Percentiles rank a stretch among this genome's conserved stretches.
Evolutionary conservation across 1,140 invertebrate species (phyloP).

Genomic region (Rhopalosiphum padi): DNA sequence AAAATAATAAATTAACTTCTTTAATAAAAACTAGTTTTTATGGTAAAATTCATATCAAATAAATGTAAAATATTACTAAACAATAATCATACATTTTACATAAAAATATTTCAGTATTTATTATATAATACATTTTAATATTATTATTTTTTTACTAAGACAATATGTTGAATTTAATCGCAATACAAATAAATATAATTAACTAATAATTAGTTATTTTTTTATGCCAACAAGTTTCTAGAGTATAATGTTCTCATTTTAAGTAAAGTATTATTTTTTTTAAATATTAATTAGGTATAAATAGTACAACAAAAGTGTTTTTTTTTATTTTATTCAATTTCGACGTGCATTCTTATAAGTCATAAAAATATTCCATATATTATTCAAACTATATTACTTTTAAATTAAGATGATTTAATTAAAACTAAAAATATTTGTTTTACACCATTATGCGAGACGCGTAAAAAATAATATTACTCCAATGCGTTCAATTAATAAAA

Average conservation of each 20-base stretch:
- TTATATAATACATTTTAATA: background rate
- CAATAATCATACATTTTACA: background rate
- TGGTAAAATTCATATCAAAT: too few relatives aligned
- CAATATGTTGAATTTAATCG: background rate
- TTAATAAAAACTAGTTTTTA: too few relatives aligned
- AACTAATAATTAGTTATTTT: background rate
- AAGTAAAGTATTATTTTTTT: background rate
- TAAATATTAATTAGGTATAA: background rate
- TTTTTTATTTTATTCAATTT: background rate
- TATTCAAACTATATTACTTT: background rate
- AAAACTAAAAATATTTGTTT: too few relatives aligned
- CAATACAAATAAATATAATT: background rate
- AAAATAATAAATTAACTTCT: too few relatives aligned
- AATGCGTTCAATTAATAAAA: background rate
- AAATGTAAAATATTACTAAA: background rate
- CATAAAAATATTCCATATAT: background rate
- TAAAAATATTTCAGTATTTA: background rate
- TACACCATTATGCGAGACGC: too few relatives aligned
- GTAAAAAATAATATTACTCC: background rate
- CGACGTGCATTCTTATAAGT: background rate
- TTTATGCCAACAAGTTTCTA: background rate
- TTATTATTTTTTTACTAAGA: background rate
- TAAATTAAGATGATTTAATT: background rate
- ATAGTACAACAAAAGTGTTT: background rate
- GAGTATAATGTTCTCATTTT: background rate